These are phyloP conservation scores for Myotis davidii DNA, from an alignment of 2,113 vertebrate species.

Conservation along the genomic window DNA sequence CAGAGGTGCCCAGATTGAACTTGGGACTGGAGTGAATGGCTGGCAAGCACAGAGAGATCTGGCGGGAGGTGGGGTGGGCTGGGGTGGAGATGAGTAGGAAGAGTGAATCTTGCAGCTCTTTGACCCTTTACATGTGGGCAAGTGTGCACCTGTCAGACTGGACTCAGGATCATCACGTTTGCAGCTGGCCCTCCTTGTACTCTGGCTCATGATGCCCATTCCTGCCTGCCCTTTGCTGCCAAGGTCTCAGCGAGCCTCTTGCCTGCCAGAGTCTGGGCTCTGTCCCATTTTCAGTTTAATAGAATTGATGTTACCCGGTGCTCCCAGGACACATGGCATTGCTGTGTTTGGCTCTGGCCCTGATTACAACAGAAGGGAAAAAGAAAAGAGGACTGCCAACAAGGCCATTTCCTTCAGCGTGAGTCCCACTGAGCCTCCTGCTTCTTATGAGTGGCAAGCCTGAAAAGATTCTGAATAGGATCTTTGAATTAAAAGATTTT, in stretches of 20 bases:
- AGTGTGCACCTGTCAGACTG: neutral
- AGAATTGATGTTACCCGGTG: conserved; percentile 46
- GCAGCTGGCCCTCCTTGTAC: neutral
- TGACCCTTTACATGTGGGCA: neutral
- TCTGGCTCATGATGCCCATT: neutral
- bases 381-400: conserved; percentile 40
- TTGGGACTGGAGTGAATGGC: neutral
- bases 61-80: neutral
- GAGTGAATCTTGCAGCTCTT: neutral
- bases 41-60: neutral
- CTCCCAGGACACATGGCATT: conserved; percentile 62
- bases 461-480: neutral
- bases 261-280: conserved; percentile 42
- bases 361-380: conserved; percentile 55
- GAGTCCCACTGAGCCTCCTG: neutral
- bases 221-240: conserved; percentile 45
- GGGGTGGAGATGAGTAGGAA: neutral
- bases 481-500: conserved; percentile 59
- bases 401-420: conserved; percentile 47
- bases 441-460: conserved; percentile 12
- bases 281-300: conserved; percentile 63
- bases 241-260: conserved; percentile 8
- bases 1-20: neutral
- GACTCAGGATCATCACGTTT: neutral
- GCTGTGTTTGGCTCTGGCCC: conserved; percentile 37